phyloP scores from a whole-genome alignment of 2,113 vertebrate species.

The Mandrillus leucophaeus region DNA sequence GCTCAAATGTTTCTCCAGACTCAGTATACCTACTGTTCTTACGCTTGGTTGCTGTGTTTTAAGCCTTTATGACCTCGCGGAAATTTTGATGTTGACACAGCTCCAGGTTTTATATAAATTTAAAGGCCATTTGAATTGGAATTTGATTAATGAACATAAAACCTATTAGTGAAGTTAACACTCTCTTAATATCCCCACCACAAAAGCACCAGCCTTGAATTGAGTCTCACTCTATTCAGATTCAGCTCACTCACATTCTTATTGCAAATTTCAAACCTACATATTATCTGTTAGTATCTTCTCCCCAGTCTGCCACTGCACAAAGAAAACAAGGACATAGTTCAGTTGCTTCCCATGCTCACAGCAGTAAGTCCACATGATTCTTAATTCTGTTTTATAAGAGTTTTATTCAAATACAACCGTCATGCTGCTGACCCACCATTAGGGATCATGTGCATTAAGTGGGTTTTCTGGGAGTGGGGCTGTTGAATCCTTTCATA shows the following conservation, averaged over 20 bases:
- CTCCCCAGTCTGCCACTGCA: not conserved
- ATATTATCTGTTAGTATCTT: not conserved
- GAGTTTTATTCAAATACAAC: conserved; percentile 8
- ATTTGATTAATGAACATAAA: not conserved
- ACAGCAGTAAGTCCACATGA: not conserved
- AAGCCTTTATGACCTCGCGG: not conserved
- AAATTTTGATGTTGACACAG: not conserved
- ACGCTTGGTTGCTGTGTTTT: not conserved
- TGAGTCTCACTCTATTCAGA: not conserved
- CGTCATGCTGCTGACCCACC: not conserved
- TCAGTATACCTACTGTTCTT: not conserved
- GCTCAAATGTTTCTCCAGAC: no score
- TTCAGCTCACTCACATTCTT: not conserved
- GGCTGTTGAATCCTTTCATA: not conserved
- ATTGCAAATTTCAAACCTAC: not conserved
- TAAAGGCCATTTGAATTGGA: not conserved
- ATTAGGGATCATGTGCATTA: not conserved
- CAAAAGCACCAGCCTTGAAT: not conserved
- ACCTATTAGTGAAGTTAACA: not conserved
- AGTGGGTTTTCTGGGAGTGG: not conserved
- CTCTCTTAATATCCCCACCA: not conserved
- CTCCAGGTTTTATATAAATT: not conserved
- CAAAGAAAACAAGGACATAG: not conserved
- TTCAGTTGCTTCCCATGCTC: not conserved
- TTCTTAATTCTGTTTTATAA: conserved; percentile 13